Evolutionary conservation across 2,113 vertebrate genomes (phyloP).

Genomic region (Lophura nycthemera): DNA sequence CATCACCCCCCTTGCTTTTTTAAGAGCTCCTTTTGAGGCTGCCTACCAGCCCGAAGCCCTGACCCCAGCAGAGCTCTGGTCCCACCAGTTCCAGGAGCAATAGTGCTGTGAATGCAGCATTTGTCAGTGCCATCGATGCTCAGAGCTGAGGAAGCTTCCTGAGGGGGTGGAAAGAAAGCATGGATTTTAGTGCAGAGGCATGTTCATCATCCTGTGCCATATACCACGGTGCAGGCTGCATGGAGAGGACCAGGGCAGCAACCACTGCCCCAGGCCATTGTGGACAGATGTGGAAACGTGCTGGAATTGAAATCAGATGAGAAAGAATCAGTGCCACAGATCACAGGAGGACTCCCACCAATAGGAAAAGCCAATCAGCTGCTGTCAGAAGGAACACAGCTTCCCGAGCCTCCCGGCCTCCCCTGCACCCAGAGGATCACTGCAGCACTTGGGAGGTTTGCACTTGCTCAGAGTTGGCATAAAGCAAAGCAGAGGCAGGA

Average conservation of each 20-base stretch:
- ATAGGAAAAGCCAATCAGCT: neutral
- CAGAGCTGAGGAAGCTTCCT: neutral
- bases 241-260: neutral
- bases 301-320: neutral
- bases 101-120: neutral
- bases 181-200: conserved; percentile 52
- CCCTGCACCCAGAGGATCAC: neutral
- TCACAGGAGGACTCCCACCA: neutral
- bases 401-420: neutral
- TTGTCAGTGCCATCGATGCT: neutral
- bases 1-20: neutral
- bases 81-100: neutral
- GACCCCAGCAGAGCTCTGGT: neutral
- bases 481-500: neutral
- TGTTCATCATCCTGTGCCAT: conserved; percentile 71
- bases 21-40: neutral
- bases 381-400: neutral
- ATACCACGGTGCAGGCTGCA: neutral
- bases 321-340: neutral
- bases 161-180: neutral
- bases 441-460: neutral
- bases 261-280: neutral
- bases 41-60: neutral
- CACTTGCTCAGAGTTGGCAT: neutral
- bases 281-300: neutral